Evolutionary conservation across 2,888 invertebrate genomes (phyloP).

Genomic region (Lasiommata megera): DNA sequence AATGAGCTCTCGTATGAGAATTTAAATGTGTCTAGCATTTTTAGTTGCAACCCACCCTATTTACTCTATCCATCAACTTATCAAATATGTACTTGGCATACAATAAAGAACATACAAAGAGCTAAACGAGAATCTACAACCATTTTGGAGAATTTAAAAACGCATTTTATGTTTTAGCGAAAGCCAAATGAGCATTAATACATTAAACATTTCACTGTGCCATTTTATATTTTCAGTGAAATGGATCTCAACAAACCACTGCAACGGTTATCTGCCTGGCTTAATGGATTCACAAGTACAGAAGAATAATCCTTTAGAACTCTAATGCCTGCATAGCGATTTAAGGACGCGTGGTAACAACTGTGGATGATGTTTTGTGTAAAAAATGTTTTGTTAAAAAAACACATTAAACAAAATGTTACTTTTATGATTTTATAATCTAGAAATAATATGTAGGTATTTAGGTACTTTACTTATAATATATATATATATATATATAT

Average conservation of each 20-base stretch:
- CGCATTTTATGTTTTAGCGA: conserved; percentile 5
- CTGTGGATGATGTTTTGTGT: conserved; percentile 1
- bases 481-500: too few species aligned
- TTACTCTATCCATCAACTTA: too few species aligned
- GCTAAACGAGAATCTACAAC: background rate
- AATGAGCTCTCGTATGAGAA: too few species aligned
- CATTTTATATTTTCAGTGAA: conserved; percentile 28
- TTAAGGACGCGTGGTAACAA: conserved; percentile 9
- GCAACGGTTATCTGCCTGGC: conserved; percentile 26
- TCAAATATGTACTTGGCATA: background rate
- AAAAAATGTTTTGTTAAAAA: background rate
- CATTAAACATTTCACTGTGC: conserved; percentile 21
- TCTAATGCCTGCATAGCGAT: conserved; percentile 19
- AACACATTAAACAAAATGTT: background rate
- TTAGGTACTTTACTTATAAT: too few species aligned
- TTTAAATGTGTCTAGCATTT: too few species aligned
- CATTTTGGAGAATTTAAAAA: background rate
- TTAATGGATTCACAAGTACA: conserved; percentile 29
- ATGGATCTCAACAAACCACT: conserved; percentile 24
- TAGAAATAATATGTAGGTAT: background rate
- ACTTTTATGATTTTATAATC: background rate
- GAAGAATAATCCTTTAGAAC: conserved; percentile 28
- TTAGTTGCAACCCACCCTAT: too few species aligned
- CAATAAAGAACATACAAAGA: background rate
- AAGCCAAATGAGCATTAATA: conserved; percentile 20